Evolutionary conservation across 2,113 vertebrate species (phyloP), one percentile per base, ranked within the genome.

Genomic region (Bos taurus): DNA sequence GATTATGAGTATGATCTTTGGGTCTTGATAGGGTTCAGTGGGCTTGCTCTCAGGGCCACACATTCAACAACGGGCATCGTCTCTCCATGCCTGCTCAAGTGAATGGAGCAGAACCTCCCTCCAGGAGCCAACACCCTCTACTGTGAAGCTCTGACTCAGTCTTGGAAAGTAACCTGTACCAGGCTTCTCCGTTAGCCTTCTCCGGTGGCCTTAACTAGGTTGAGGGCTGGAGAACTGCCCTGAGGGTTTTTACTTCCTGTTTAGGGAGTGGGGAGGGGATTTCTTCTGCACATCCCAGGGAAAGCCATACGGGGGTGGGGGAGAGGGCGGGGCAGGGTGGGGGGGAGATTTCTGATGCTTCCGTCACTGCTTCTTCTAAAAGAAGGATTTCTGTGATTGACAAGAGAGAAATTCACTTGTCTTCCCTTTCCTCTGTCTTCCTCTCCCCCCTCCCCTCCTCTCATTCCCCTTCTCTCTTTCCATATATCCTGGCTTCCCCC

Each of bases 401-500:
- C 36, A 23, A 93, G 28, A 50, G 81, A 60, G 46, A 48, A 13
- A 6, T 60, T 14, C 25, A 3, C 40, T 33, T 14, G 74, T 14
- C 23, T 90, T 57, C 28, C 60, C 5, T 30, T 8, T 57, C 33
- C 12, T 52, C 57, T 91, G 50, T 46, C 15, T 6, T 78, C 26
- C 2, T 52, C 5, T 7, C 23, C 5, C 4, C 1, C 2, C 21
- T 40, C 7, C 1, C 8, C 2, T n/a, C 13, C 6, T n/a, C 17
- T 60, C 59, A 30, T 46, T 54, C 14, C 4, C 2, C 33, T 46
- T 74, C 54, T 62, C n/a, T 93, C 19, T 88, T 80, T 48, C 14
- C 86, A 14, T 30, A 25, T 36, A 30, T 46, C 2, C 15, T 52
- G 17, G 84, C 36, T 85, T 50, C 33, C 91, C 17, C 91, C 19